Evolutionary conservation across 2,113 vertebrate species (phyloP).

Genomic region (Psammodynastes pulverulentus): DNA sequence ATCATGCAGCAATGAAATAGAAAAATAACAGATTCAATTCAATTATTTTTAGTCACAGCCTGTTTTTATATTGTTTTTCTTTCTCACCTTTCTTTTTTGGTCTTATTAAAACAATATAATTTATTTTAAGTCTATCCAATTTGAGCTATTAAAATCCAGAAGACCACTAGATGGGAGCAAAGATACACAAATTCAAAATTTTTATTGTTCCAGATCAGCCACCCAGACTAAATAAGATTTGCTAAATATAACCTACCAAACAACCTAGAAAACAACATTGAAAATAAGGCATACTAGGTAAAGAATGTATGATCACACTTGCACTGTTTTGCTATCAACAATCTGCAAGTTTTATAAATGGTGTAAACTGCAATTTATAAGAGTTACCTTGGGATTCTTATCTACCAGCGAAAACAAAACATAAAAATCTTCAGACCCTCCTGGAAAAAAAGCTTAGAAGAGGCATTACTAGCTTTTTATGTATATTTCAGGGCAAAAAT

Average conservation of each 20-base stretch:
- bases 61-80: background rate
- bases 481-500: background rate
- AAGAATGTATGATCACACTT: background rate
- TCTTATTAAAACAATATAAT: background rate
- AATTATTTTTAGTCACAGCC: background rate
- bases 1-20: background rate
- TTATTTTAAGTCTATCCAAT: background rate
- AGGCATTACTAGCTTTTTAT: background rate
- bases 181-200: background rate
- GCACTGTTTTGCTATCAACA: background rate
- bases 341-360: background rate
- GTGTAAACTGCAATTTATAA: background rate
- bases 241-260: background rate
- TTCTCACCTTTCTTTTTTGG: background rate
- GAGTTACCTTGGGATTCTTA: background rate
- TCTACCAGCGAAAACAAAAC: background rate
- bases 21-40: background rate
- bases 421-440: background rate
- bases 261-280: background rate
- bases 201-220: background rate
- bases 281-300: background rate
- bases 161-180: background rate
- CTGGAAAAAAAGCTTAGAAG: background rate
- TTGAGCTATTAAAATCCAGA: background rate
- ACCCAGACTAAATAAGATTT: background rate